Base-by-base conservation (phyloP, 2,888 invertebrate species). In the Polydrusus pterygomalis region DNA sequence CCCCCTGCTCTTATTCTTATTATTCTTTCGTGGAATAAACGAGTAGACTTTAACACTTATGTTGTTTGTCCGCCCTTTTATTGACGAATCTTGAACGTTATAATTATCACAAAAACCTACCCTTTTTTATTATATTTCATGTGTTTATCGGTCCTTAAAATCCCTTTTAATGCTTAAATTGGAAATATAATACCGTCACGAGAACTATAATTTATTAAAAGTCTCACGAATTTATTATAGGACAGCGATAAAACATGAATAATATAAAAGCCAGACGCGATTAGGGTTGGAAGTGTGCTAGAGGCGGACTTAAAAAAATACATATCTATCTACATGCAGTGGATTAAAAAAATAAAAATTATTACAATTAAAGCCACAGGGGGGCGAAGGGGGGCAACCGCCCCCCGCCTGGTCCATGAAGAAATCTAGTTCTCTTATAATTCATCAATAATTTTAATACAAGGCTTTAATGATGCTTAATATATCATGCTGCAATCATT, bases 201-300 rank as follows among this genome's bases (percentile, higher is more conserved):
- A 60, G 40, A 40, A 17, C 40, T 49, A n/a, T n/a, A 68, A 68
- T 68, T 68, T 68, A 68, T 68, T 51, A 68, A 54, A 51, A 54
- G 56, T 68, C 68, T 20, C 18, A 43, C 13, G 56, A 68, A 68
- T 68, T 68, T 68, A 56, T 67, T 54, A 34, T 34, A 67, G 51
- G 38, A n/a, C 15, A 10, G 34, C 45, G 67, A 67, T 67, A 67
- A 49, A 51, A 13, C 51, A 68, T 43, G 68, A 40, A 68, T 54
- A 68, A 43, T 65, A 56, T 54, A 25, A 38, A 67, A 64, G 54
- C 11, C 17, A 25, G 40, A 18, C 17, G 15, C 43, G 43, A 43
- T 43, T 17, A 47, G 47, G 47, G 15, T n/a, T 47, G 47, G 47
- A 43, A 43, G 1, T 43, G 43, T n/a, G 43, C 43, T n/a, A 13